Base-by-base conservation (phyloP, 2,113 vertebrate genomes). In the Cygnus buccinator region DNA sequence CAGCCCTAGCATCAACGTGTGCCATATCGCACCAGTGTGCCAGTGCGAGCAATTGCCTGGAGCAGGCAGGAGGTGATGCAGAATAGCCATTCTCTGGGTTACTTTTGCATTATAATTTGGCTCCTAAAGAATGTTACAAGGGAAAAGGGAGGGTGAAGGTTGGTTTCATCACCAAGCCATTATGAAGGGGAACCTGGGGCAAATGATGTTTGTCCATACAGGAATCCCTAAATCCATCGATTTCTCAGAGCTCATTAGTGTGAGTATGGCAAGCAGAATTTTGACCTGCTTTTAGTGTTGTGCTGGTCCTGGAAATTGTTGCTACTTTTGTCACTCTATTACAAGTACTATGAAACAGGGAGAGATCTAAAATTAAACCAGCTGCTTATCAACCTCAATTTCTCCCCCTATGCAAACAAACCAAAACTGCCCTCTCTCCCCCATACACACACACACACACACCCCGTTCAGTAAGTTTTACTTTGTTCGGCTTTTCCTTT, bases 401-500 rank as follows among this genome's bases (percentile, higher is more conserved):
- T 70, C 28, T n/a, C 14, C 41, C 17, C 66, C 55, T 41, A 44
- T 79, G 70, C 86, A 96, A 92, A 82, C n/a, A 80, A 94, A 58
- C 48, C n/a, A 39, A 89, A 50, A 0, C 29, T 6, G 13, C 39
- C 7, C 39, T 23, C 62, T 65, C 26, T 65, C 26, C 11, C 28
- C 39, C 5, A 50, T 55, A 10, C 21, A 10, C 5, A 5, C 7
- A 1, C 17, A 11, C 13, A 7, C 18, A 31, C 21, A 14, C 46
- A 3, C 17, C 5, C 11, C 44, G 20, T 87, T 93, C 62, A 37
- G 58, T 39, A 72, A 84, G 80, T 65, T 78, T 73, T 66, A 57
- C 75, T 96, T 83, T 90, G 59, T 93, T 94, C 74, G 71, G 54
- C 66, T 87, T 70, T 72, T 82, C 86, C 74, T 95, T 95, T 93